phyloP scores from a whole-genome alignment of 1,140 invertebrate genomes.

The Panagrolaimus sp. region DNA sequence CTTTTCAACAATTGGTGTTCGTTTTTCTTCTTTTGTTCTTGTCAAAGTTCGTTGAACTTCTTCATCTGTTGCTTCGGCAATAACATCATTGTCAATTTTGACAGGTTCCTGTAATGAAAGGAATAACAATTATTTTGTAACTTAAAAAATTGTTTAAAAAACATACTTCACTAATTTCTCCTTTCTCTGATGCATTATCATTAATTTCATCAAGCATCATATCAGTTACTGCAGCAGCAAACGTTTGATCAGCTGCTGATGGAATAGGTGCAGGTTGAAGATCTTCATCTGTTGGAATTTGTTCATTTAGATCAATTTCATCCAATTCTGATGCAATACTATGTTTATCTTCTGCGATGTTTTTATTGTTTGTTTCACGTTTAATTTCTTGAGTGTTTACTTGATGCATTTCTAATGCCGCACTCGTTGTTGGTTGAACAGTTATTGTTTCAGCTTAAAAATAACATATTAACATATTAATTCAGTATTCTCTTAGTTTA shows the following conservation, averaged over 20 bases:
- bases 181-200: background rate
- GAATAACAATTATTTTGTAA: background rate
- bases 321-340: background rate
- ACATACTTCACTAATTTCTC: conserved; percentile 1
- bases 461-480: background rate
- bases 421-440: background rate
- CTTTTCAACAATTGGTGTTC: background rate
- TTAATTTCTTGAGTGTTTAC: background rate
- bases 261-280: background rate
- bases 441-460: conserved; percentile 12
- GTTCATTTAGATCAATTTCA: conserved; percentile 5
- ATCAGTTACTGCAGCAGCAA: conserved; percentile 14
- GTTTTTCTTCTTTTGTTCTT: background rate
- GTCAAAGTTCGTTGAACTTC: conserved; percentile 5
- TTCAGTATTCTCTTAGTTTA: too few species aligned
- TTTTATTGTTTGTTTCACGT: background rate
- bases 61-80: conserved; percentile 6
- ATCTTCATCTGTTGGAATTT: conserved; percentile 7
- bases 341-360: background rate
- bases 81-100: conserved; percentile 3
- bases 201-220: conserved; percentile 13
- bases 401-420: background rate
- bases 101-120: background rate
- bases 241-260: background rate
- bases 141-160: background rate